phyloP scores from a whole-genome alignment of 2,113 vertebrate genomes.

The Podocnemis expansa region DNA sequence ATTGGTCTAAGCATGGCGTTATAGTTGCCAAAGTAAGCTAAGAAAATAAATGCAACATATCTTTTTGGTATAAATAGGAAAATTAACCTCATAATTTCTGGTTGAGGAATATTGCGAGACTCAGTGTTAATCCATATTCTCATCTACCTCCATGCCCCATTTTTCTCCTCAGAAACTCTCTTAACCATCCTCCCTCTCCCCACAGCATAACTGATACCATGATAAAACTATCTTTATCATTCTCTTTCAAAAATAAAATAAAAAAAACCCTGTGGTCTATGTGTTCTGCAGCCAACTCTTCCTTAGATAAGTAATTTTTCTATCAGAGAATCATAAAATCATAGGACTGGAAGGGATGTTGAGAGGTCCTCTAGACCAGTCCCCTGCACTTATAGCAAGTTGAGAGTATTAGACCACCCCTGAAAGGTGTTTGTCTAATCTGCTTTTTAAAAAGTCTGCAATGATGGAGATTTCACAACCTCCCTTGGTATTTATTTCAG shows the following conservation, averaged over 20 bases:
- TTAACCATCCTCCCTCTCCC: neutral
- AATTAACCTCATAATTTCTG: neutral
- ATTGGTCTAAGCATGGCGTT: neutral
- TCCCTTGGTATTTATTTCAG: too few relatives aligned
- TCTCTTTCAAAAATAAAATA: neutral
- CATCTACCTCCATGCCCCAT: neutral
- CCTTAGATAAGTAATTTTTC: neutral
- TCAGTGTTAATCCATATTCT: neutral
- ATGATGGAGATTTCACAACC: too few relatives aligned
- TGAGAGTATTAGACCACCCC: too few relatives aligned
- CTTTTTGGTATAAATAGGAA: neutral
- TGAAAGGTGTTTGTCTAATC: too few relatives aligned
- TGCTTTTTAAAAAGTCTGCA: too few relatives aligned
- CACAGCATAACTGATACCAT: neutral
- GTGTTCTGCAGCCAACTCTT: neutral
- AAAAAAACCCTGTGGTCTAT: neutral
- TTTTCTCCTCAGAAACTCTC: neutral
- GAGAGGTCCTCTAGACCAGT: too few relatives aligned
- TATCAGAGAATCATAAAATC: neutral
- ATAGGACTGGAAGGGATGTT: too few relatives aligned
- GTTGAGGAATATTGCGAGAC: fast-evolving
- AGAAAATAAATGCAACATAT: neutral
- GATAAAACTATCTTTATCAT: neutral
- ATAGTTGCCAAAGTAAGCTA: neutral
- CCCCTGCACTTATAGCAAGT: too few relatives aligned